A percentile compares a stretch with the other conserved stretches of the same genome.
These are phyloP conservation scores for Hemicentrotus pulcherrimus DNA, from an alignment of 35 echinoderm and acorn worm species.

Conservation along the genomic window DNA sequence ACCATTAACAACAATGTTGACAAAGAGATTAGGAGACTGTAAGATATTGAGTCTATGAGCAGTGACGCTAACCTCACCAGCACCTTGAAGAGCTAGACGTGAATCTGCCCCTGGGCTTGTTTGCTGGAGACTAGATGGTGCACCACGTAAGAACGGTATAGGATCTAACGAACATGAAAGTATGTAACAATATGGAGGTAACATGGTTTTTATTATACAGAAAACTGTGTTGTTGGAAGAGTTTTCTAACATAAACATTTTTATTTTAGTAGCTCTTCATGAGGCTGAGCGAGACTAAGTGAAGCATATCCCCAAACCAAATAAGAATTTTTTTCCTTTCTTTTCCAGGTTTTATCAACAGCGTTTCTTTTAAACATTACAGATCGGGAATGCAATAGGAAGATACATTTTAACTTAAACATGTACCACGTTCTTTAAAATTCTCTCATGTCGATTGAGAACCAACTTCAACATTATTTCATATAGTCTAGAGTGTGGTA, in stretches of 20 bases:
- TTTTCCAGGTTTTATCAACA: too few relatives aligned
- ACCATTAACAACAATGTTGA: conserved; percentile 38
- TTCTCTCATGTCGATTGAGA: not conserved
- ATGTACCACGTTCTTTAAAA: too few relatives aligned
- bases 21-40: conserved; percentile 23
- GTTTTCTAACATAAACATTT: too few relatives aligned
- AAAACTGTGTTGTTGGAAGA: not conserved
- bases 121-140: not conserved
- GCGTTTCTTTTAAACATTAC: too few relatives aligned
- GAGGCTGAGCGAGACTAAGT: too few relatives aligned
- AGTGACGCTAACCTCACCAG: not conserved
- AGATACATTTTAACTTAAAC: too few relatives aligned
- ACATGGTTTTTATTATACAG: not conserved
- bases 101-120: not conserved
- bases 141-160: not conserved
- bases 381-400: too few relatives aligned
- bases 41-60: not conserved
- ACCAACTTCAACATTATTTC: not conserved
- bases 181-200: not conserved
- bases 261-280: too few relatives aligned
- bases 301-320: too few relatives aligned
- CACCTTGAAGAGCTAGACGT: not conserved
- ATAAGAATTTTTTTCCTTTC: too few relatives aligned
- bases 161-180: not conserved
- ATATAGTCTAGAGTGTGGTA: not conserved